Evolutionary conservation across 2,113 vertebrate species (phyloP).

Genomic region (Siphamia tubifer): DNA sequence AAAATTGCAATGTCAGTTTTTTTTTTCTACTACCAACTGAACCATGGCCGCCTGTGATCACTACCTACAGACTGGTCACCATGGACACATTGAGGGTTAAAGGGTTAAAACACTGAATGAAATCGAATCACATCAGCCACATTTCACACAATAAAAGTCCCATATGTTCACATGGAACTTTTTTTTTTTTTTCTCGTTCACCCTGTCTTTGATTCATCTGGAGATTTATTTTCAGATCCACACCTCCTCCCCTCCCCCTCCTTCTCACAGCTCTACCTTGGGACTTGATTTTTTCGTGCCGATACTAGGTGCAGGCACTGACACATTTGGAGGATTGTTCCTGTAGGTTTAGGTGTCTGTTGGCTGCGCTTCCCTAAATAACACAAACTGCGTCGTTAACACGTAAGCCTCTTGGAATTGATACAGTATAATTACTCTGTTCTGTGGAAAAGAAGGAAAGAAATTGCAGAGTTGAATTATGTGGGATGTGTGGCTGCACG

Average conservation of each 20-base stretch:
- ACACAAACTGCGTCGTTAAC: conserved; percentile 42
- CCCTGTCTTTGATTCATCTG: no score
- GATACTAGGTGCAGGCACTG: conserved; percentile 22
- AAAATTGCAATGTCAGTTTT: no score
- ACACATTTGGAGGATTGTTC: conserved; percentile 32
- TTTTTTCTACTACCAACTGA: no score
- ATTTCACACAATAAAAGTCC: not conserved
- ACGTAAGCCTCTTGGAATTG: conserved; percentile 11
- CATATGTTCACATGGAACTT: conserved; percentile 11
- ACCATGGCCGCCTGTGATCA: no score
- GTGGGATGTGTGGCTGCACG: conserved; percentile 76
- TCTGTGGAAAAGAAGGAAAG: conserved; percentile 2
- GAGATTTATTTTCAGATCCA: conserved; percentile 58
- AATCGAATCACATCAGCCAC: no score
- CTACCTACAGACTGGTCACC: no score
- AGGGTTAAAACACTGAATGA: no score
- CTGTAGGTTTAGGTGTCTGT: conserved; percentile 23
- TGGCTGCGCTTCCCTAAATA: conserved; percentile 65
- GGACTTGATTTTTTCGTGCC: conserved; percentile 35
- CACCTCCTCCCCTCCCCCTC: conserved; percentile 54
- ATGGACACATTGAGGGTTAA: no score
- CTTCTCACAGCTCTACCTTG: conserved; percentile 50
- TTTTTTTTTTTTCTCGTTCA: conserved; percentile 33
- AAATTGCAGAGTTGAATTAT: conserved; percentile 27
- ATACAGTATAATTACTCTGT: conserved; percentile 45